Percentiles rank a stretch among this genome's conserved stretches.
Evolutionary conservation across 2,113 vertebrate species (phyloP).

Genomic region (Vulpes vulpes): DNA sequence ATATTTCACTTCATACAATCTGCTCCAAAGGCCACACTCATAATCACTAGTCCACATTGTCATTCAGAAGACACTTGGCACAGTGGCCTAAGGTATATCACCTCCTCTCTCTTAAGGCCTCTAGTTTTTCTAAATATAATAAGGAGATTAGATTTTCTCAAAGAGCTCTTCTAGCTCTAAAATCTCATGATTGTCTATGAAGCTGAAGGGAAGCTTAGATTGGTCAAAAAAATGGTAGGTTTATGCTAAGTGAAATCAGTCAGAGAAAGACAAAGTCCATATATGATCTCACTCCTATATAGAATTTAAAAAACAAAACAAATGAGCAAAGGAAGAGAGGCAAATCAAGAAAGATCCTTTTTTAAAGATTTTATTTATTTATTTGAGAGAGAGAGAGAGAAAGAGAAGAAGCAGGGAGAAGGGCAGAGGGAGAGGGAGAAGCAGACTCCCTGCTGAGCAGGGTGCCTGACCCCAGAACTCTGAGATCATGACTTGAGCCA

Average conservation of each 20-base stretch:
- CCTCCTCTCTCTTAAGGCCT: background rate
- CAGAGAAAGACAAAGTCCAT: background rate
- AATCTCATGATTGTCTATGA: background rate
- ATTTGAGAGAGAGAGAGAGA: background rate
- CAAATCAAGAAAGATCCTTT: background rate
- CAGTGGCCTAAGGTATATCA: background rate
- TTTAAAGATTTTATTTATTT: background rate
- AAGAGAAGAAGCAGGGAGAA: background rate
- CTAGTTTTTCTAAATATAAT: constrained; percentile 2
- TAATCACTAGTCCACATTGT: background rate
- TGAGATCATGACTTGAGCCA: background rate
- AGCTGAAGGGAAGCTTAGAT: background rate
- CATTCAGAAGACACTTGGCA: background rate
- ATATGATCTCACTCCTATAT: background rate
- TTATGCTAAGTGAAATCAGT: background rate
- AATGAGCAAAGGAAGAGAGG: background rate
- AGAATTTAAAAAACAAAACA: background rate
- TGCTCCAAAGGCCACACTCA: background rate
- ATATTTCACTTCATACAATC: background rate
- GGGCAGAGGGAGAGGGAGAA: background rate
- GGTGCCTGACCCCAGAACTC: background rate
- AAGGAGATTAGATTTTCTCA: background rate
- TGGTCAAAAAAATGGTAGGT: background rate
- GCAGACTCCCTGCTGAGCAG: background rate
- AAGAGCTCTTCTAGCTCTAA: constrained; percentile 12